Evolutionary conservation across 2,113 vertebrate genomes (phyloP).

Genomic region (Promerops cafer): DNA sequence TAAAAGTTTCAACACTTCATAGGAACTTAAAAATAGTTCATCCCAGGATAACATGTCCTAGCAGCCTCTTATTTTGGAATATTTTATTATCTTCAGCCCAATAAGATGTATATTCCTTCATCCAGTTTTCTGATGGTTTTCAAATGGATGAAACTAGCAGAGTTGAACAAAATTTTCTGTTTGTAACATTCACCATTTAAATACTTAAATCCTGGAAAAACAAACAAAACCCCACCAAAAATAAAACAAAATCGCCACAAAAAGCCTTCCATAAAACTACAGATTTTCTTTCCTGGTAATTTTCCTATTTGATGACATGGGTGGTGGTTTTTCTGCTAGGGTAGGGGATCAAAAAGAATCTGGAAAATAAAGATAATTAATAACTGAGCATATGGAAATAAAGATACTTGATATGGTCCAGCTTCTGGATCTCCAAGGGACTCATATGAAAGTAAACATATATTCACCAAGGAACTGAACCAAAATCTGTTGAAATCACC

Average conservation of each 20-base stretch:
- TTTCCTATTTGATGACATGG: neutral
- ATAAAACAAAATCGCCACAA: neutral
- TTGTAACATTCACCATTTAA: conserved; percentile 1
- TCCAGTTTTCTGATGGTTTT: neutral
- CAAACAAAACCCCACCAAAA: neutral
- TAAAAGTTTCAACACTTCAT: neutral
- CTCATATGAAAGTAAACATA: neutral
- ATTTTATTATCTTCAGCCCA: neutral
- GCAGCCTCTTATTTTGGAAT: neutral
- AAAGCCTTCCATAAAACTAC: neutral
- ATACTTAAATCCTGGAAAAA: neutral
- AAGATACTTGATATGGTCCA: neutral
- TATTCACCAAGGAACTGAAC: neutral
- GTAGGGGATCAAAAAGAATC: neutral
- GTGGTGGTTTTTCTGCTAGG: neutral
- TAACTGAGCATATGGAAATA: conserved; percentile 40
- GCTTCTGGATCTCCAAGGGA: neutral
- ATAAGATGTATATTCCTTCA: neutral
- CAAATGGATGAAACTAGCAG: neutral
- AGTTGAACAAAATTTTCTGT: neutral
- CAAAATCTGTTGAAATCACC: neutral
- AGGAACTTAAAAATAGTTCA: neutral
- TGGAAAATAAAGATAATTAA: neutral
- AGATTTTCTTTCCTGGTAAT: neutral
- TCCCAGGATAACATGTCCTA: neutral